Conservation (phyloP, 2,113 vertebrate genomes). For the Laticauda colubrina region DNA sequence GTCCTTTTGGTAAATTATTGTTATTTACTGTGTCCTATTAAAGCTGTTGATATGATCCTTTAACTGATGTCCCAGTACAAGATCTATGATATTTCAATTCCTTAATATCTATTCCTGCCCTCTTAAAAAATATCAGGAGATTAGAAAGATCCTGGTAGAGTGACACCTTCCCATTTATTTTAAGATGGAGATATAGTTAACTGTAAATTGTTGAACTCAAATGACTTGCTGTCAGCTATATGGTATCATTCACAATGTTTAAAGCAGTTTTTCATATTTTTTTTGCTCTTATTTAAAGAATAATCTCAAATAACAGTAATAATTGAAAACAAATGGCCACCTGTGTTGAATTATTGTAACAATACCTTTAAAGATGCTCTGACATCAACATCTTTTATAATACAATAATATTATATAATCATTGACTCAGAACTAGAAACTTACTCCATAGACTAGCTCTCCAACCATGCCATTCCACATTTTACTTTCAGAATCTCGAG, state of each 20-base stretch:
- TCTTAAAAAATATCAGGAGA: conserved; percentile 47
- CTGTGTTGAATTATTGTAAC: background rate
- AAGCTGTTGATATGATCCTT: conserved; percentile 39
- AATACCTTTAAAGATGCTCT: background rate
- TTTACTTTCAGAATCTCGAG: conserved; percentile 89
- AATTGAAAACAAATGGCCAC: background rate
- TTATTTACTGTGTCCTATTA: conserved; percentile 9
- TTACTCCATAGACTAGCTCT: conserved; percentile 94
- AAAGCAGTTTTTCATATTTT: background rate
- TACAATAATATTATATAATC: background rate
- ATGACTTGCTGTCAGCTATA: background rate
- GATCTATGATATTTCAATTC: conserved; percentile 42
- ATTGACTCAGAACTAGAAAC: conserved; percentile 36
- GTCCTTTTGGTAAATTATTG: conserved; percentile 37
- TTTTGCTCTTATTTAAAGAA: background rate
- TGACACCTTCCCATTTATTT: conserved; percentile 48
- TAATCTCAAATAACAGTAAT: background rate
- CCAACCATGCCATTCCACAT: conserved; percentile 99
- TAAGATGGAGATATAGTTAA: conserved; percentile 31
- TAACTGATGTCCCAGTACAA: conserved; percentile 43
- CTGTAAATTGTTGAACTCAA: background rate
- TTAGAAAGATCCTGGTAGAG: conserved; percentile 2
- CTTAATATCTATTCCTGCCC: conserved; percentile 20
- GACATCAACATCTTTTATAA: background rate
- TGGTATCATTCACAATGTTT: background rate